These are phyloP conservation scores for Alentia gelatinosa DNA, from an alignment of 2,888 invertebrate genomes.

Conservation along the genomic window DNA sequence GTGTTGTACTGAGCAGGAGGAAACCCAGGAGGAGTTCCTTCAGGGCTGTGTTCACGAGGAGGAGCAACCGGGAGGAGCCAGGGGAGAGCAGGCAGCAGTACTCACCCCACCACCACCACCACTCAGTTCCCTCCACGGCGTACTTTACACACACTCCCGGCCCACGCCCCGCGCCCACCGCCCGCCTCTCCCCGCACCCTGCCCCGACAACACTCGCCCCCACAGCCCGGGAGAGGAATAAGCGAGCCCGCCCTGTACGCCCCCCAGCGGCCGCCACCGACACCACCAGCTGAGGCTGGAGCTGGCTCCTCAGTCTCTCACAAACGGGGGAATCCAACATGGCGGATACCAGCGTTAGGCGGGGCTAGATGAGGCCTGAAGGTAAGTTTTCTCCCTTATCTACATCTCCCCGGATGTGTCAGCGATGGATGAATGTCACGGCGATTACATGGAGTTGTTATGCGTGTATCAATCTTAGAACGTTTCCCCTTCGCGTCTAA, in stretches of 20 bases:
- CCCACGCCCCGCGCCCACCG: neutral
- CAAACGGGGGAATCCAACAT: neutral
- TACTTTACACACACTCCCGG: neutral
- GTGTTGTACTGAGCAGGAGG: neutral
- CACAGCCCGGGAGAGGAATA: neutral
- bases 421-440: no score
- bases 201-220: neutral
- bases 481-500: no score
- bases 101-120: no score
- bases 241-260: neutral
- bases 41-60: neutral
- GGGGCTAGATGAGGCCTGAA: neutral
- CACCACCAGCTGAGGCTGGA: neutral
- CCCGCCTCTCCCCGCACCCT: neutral
- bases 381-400: neutral
- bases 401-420: neutral
- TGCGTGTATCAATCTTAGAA: no score
- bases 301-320: neutral
- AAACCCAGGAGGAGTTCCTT: neutral
- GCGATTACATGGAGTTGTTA: no score
- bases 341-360: conserved; percentile 10
- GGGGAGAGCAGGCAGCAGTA: neutral
- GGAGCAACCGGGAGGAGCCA: neutral
- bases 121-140: no score
- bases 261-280: neutral